These are phyloP conservation scores for Drosophila lini DNA, from an alignment of 1,140 invertebrate genomes.

Conservation along the genomic window DNA sequence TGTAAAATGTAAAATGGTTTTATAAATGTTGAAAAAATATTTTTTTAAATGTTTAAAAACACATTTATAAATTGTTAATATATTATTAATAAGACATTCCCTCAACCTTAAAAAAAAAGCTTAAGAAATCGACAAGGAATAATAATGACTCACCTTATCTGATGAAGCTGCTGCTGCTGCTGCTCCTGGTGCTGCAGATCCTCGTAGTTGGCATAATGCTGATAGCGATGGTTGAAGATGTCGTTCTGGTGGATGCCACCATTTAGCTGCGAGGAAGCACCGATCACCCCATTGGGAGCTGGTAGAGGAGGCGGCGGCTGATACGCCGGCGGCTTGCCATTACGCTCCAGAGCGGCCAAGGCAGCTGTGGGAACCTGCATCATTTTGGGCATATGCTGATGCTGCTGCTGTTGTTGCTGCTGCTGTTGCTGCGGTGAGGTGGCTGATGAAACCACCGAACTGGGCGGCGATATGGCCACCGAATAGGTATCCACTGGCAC, in stretches of 20 bases:
- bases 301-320: constrained; percentile 79
- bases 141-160: constrained; percentile 68
- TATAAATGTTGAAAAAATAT: not conserved
- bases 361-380: constrained; percentile 72
- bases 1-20: not conserved
- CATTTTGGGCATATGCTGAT: constrained; percentile 27
- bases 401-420: constrained; percentile 46
- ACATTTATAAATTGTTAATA: not conserved
- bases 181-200: constrained; percentile 88
- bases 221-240: constrained; percentile 86
- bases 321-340: constrained; percentile 78
- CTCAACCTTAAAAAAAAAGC: constrained; percentile 1
- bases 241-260: constrained; percentile 84
- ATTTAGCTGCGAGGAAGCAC: constrained; percentile 26
- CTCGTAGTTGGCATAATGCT: constrained; percentile 93
- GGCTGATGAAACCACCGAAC: constrained; percentile 25
- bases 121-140: not conserved
- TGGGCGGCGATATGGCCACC: constrained; percentile 72
- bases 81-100: constrained; percentile 7
- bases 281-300: constrained; percentile 62
- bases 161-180: constrained; percentile 87
- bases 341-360: constrained; percentile 72
- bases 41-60: not conserved
- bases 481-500: constrained; percentile 82
- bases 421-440: constrained; percentile 40